These are phyloP conservation scores for Lydus trimaculatus DNA, from an alignment of 2,888 invertebrate genomes.

Conservation along the genomic window DNA sequence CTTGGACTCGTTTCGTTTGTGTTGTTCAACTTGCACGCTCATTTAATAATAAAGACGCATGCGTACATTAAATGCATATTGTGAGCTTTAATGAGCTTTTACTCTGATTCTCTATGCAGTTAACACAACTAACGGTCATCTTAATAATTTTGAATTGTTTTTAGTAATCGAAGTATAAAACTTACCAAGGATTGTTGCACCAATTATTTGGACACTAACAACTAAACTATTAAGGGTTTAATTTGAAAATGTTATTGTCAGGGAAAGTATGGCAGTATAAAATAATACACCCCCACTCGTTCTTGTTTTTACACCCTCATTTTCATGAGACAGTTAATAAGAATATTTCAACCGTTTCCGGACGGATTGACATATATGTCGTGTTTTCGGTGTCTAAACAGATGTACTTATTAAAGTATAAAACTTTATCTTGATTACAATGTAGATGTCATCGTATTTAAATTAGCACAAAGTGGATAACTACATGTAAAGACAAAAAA, in stretches of 20 bases:
- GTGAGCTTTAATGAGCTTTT: constrained; percentile 50
- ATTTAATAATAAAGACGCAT: constrained; percentile 54
- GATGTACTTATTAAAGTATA: constrained; percentile 51
- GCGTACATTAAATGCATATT: constrained; percentile 49
- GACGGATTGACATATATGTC: constrained; percentile 46
- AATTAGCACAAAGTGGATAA: constrained; percentile 40
- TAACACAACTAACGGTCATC: background rate
- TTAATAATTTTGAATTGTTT: background rate
- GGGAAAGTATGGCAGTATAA: background rate
- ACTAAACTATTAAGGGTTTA: constrained; percentile 11
- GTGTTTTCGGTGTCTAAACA: constrained; percentile 47
- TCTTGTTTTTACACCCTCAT: constrained; percentile 31
- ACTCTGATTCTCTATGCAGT: constrained; percentile 21
- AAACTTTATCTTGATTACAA: constrained; percentile 45
- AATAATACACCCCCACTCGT: constrained; percentile 23
- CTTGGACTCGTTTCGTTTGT: constrained; percentile 35
- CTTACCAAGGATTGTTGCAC: constrained; percentile 4
- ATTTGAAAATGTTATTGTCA: constrained; percentile 19
- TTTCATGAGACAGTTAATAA: constrained; percentile 40
- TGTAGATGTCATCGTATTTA: constrained; percentile 51
- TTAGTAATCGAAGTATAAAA: background rate
- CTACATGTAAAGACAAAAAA: constrained; percentile 1
- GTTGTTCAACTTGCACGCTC: constrained; percentile 34
- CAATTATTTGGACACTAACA: background rate
- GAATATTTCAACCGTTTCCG: constrained; percentile 41